A percentile compares a stretch with the other conserved stretches of the same genome.
Evolutionary conservation across 1,140 invertebrate genomes (phyloP).

Genomic region (Drosophila mayri): DNA sequence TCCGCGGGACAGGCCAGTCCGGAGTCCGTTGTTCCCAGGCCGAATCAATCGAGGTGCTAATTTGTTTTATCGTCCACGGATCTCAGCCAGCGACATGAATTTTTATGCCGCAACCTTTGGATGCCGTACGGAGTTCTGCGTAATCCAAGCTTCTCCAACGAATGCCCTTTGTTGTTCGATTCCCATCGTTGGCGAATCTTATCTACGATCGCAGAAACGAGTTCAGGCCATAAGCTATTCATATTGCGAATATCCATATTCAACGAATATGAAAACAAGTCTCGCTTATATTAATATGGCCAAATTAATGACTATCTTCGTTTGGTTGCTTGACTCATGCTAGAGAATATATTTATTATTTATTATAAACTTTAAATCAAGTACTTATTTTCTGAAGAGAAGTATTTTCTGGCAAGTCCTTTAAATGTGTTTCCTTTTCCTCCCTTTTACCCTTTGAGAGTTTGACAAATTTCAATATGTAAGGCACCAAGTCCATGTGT

Average conservation of each 20-base stretch:
- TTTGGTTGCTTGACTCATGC: constrained; percentile 2
- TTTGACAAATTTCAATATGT: constrained; percentile 35
- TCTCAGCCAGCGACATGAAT: constrained; percentile 54
- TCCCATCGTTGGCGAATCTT: constrained; percentile 38
- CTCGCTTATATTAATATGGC: not conserved
- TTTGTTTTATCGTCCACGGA: constrained; percentile 64
- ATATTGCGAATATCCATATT: constrained; percentile 55
- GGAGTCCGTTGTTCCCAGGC: constrained; percentile 9
- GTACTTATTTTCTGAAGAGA: not conserved
- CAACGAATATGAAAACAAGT: constrained; percentile 38
- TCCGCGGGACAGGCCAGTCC: not conserved
- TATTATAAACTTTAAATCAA: not conserved
- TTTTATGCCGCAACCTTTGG: constrained; percentile 37
- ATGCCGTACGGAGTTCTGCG: constrained; percentile 11
- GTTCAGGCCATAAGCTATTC: constrained; percentile 26
- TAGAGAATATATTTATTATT: not conserved
- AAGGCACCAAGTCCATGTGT: not conserved
- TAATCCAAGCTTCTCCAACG: constrained; percentile 11
- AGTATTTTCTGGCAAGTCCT: not conserved
- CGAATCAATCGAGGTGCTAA: constrained; percentile 52
- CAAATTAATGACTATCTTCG: not conserved
- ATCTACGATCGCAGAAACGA: constrained; percentile 41
- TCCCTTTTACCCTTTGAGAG: not conserved
- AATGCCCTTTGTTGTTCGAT: constrained; percentile 32
- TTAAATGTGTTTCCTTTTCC: not conserved